Conservation (phyloP, 2,888 invertebrate genomes). For the Tenthredo amoena region DNA sequence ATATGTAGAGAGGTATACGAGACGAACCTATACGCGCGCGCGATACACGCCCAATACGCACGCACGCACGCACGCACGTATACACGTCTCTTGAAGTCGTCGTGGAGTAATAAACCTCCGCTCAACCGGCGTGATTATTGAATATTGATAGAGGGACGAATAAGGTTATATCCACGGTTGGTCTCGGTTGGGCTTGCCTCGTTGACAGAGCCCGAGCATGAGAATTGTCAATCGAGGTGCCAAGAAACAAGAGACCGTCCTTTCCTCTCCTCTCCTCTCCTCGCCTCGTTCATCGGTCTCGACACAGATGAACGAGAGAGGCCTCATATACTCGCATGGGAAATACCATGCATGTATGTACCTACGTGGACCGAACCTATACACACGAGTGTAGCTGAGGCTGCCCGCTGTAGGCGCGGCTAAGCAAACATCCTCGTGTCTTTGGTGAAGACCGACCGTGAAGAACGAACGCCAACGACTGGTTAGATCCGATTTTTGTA, state of each 20-base stretch:
- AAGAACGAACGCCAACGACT: conserved; percentile 6
- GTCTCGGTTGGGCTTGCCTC: neutral
- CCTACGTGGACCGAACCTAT: neutral
- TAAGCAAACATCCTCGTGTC: conserved; percentile 75
- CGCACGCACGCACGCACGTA: neutral
- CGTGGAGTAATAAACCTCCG: neutral
- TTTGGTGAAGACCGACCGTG: conserved; percentile 64
- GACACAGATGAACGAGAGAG: neutral
- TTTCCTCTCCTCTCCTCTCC: neutral
- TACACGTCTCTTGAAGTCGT: neutral
- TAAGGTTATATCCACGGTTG: conserved; percentile 31
- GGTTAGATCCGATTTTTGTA: conserved; percentile 35
- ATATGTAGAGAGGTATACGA: neutral
- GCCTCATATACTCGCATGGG: conserved; percentile 11
- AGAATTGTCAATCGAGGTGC: conserved; percentile 75
- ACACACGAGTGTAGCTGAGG: conserved; percentile 6
- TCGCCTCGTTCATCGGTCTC: neutral
- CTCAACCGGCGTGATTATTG: conserved; percentile 37
- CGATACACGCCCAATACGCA: too few species aligned
- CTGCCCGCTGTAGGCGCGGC: conserved; percentile 73
- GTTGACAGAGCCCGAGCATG: conserved; percentile 62
- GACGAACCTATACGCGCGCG: too few species aligned
- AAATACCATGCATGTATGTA: neutral
- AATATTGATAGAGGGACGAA: conserved; percentile 33
- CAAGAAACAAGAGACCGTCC: conserved; percentile 67